Evolutionary conservation across 37 sponge, comb jelly and placozoan species (phyloP).

Genomic region (Tethya wilhelma): DNA sequence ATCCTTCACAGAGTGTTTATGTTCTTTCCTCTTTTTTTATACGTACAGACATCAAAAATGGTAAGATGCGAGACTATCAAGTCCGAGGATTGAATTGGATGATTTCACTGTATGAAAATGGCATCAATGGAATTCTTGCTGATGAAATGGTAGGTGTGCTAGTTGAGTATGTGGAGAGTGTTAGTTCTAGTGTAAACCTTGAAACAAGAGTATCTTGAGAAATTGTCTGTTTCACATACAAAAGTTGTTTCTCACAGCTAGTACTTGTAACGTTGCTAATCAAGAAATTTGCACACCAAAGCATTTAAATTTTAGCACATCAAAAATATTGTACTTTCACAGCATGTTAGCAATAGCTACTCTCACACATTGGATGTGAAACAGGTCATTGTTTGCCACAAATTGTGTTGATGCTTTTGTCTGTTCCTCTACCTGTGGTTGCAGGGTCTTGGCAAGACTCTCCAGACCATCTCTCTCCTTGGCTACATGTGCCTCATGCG

Average conservation of each 20-base stretch:
- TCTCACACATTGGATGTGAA: too few relatives aligned
- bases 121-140: slow-evolving; percentile 97
- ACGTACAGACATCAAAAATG: slow-evolving; percentile 89
- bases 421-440: not conserved
- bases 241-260: too few relatives aligned
- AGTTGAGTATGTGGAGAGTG: too few relatives aligned
- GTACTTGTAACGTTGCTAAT: too few relatives aligned
- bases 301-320: too few relatives aligned
- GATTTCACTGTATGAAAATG: slow-evolving; percentile 96
- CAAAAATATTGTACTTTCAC: too few relatives aligned
- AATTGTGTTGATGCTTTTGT: not conserved
- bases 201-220: too few relatives aligned
- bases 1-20: not conserved
- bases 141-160: slow-evolving; percentile 99
- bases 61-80: slow-evolving; percentile 98
- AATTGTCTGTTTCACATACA: too few relatives aligned
- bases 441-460: slow-evolving; percentile 97
- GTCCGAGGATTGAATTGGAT: slow-evolving; percentile 98
- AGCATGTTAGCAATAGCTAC: too few relatives aligned
- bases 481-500: slow-evolving; percentile 92
- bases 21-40: not conserved
- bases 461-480: slow-evolving; percentile 95
- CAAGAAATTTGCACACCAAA: too few relatives aligned
- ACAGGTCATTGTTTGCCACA: too few relatives aligned
- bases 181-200: too few relatives aligned